Evolutionary conservation across 2,797 vertebrate species (phyloP), one percentile per base, ranked within the genome.

Genomic region (Triplophysa yarkandensis): DNA sequence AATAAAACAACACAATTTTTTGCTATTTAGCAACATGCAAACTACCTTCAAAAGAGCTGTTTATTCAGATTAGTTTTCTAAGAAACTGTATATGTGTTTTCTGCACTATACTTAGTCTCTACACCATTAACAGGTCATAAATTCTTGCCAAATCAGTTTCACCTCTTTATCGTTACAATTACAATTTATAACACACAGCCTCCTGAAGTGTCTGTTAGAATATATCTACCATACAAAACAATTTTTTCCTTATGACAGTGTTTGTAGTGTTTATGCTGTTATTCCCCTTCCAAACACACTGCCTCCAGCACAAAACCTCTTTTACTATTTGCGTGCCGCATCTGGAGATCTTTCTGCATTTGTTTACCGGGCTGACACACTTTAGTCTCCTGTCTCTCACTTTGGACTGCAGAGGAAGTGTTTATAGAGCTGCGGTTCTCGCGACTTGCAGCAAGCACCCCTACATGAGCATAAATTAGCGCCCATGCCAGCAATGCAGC

Each of bases 391-490:
- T 86, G 70, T 79, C 87, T 91, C 89, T 86, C 89, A 90, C 87
- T 86, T 91, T 87, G 77, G 82, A 84, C 81, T 61, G 66, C 68
- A 74, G 83, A 72, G 79, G 85, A 88, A 85, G 89, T 83, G 85
- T 84, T 80, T 83, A 87, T 86, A 85, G 86, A 82, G 62, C 50
- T 19, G 54, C 43, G 85, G 87, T 86, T 87, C 82, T 80, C 28
- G 63, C 81, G 84, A 86, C 81, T 88, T 80, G 81, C 81, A 82
- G 84, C 77, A 81, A 83, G 82, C 66, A 80, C 87, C 84, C 83
- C 68, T 81, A 83, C 85, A 85, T 82, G 78, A 80, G 86, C 85
- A 93, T 93, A 93, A 91, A 91, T 92, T 92, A 92, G 80, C 90
- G 52, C 91, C 87, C 77, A 41, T 80, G 78, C 87, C 81, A 62